These are phyloP conservation scores for Melanotus villosus DNA, from an alignment of 2,888 invertebrate species.

Conservation along the genomic window DNA sequence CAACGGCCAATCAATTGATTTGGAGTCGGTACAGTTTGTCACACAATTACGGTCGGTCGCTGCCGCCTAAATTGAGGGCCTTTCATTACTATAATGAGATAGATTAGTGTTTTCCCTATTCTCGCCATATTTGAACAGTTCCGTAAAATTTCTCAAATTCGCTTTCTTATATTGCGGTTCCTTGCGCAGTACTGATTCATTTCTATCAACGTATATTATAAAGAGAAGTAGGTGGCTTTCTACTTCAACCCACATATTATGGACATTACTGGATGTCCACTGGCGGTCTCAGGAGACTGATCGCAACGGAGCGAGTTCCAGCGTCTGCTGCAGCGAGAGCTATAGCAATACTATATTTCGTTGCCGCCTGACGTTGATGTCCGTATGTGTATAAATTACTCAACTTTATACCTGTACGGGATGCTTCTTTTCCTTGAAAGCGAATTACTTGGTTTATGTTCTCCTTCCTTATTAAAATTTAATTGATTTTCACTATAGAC, in stretches of 20 bases:
- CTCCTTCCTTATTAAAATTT: constrained; percentile 27
- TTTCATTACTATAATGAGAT: too few relatives aligned
- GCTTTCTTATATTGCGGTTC: too few relatives aligned
- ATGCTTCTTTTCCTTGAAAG: constrained; percentile 21
- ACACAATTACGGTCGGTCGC: constrained; percentile 39
- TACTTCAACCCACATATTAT: constrained; percentile 19
- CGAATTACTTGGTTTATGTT: constrained; percentile 26
- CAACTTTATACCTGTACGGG: constrained; percentile 58
- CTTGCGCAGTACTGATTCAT: not conserved
- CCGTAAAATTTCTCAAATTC: too few relatives aligned
- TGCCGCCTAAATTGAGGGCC: too few relatives aligned
- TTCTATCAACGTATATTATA: not conserved
- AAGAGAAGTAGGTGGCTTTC: constrained; percentile 10
- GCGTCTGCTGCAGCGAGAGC: constrained; percentile 20
- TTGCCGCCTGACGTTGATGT: constrained; percentile 63
- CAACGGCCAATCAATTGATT: constrained; percentile 74
- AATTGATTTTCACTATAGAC: constrained; percentile 21
- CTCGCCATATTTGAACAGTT: too few relatives aligned
- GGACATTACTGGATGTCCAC: constrained; percentile 32
- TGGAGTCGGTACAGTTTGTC: constrained; percentile 68
- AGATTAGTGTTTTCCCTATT: not conserved
- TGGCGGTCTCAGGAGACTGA: constrained; percentile 33
- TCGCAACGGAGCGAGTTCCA: constrained; percentile 26
- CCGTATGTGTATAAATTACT: constrained; percentile 66
- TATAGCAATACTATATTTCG: constrained; percentile 61